Evolutionary conservation across 2,888 invertebrate genomes (phyloP).

Genomic region (Machimus rusticus): DNA sequence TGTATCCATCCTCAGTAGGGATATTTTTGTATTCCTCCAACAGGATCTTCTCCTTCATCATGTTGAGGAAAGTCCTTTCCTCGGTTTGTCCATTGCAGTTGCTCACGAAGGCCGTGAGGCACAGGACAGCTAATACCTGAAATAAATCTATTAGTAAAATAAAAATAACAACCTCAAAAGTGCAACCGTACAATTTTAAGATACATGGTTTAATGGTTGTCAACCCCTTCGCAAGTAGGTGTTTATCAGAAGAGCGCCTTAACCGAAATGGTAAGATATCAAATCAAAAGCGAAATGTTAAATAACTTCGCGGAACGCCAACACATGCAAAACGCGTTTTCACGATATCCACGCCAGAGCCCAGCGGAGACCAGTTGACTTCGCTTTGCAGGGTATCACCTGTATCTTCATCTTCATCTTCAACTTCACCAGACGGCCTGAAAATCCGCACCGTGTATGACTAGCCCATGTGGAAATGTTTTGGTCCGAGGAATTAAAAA

Average conservation of each 20-base stretch:
- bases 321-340: not conserved
- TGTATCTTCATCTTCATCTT: not conserved
- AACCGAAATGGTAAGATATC: constrained; percentile 27
- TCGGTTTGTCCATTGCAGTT: not conserved
- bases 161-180: not conserved
- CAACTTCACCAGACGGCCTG: not conserved
- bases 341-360: not conserved
- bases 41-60: constrained; percentile 54
- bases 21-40: constrained; percentile 54
- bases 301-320: constrained; percentile 5
- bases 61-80: constrained; percentile 53
- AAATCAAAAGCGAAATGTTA: constrained; percentile 11
- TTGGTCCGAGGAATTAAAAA: not conserved
- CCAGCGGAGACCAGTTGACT: not conserved
- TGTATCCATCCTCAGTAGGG: constrained; percentile 58
- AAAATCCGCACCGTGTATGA: not conserved
- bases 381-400: not conserved
- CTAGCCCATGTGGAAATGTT: not conserved
- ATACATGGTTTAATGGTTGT: not conserved
- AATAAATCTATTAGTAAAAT: not conserved
- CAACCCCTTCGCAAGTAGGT: not conserved
- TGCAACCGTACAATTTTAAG: not conserved
- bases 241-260: constrained; percentile 29
- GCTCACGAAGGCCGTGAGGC: not conserved
- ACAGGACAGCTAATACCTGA: constrained; percentile 19